Percentiles rank a stretch among this genome's conserved stretches.
phyloP scores from a whole-genome alignment of 92 coral and sea anemone species.

The Palythoa heliodiscus region DNA sequence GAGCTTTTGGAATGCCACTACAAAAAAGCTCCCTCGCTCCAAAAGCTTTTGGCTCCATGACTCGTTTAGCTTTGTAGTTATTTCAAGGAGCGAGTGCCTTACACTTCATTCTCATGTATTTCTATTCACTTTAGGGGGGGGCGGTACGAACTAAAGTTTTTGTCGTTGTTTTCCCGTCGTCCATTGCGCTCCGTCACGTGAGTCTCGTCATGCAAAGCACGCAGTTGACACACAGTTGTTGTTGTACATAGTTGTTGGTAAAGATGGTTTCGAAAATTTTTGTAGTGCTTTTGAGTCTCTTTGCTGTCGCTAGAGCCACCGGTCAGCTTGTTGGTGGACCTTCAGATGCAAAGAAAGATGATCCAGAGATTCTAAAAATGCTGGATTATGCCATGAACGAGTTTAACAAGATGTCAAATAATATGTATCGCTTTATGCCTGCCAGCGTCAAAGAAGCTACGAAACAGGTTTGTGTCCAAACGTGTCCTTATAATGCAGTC shows the following conservation, averaged over 20 bases:
- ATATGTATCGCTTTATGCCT: slow-evolving; percentile 84
- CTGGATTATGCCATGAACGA: slow-evolving; percentile 78
- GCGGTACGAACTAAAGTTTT: too few relatives aligned
- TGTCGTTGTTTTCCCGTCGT: too few relatives aligned
- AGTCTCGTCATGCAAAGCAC: too few relatives aligned
- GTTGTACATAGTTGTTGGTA: background rate
- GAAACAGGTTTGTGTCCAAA: slow-evolving; percentile 65
- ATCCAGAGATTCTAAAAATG: slow-evolving; percentile 74
- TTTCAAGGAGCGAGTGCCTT: too few relatives aligned
- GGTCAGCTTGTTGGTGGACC: slow-evolving; percentile 64
- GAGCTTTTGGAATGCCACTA: too few relatives aligned
- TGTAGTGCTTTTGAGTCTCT: slow-evolving; percentile 35
- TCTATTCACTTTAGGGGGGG: too few relatives aligned
- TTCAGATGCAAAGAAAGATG: slow-evolving; percentile 66
- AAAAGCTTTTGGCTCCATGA: too few relatives aligned
- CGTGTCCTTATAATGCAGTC: background rate
- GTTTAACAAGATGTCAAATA: slow-evolving; percentile 84
- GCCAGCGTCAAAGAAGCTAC: slow-evolving; percentile 76
- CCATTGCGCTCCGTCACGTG: too few relatives aligned
- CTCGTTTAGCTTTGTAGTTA: too few relatives aligned
- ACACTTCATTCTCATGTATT: too few relatives aligned
- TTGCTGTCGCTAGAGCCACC: slow-evolving; percentile 40
- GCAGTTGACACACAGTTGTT: too few relatives aligned
- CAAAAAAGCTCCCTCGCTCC: too few relatives aligned
- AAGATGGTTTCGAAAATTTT: slow-evolving; percentile 40